Evolutionary conservation across 2,797 vertebrate genomes (phyloP).

Genomic region (Alca torda): DNA sequence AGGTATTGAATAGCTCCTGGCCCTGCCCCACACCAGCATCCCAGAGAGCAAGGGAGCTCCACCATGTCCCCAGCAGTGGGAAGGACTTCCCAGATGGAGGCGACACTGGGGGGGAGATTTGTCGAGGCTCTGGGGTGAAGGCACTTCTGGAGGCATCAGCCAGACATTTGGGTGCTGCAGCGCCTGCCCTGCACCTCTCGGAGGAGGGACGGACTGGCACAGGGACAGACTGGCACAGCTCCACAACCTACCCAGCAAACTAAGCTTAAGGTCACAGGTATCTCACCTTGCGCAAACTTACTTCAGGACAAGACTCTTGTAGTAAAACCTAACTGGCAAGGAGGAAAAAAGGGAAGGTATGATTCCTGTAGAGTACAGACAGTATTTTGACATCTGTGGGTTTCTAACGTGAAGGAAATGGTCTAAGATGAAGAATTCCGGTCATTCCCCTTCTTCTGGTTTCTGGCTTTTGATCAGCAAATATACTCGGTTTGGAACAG

Average conservation of each 20-base stretch:
- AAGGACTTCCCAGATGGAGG: background rate
- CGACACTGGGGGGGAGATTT: background rate
- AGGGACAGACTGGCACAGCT: accelerated
- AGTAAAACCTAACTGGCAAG: background rate
- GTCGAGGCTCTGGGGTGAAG: background rate
- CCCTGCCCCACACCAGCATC: background rate
- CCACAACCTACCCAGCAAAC: background rate
- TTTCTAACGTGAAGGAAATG: background rate
- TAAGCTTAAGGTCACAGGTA: background rate
- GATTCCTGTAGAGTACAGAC: background rate
- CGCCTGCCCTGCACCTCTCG: accelerated
- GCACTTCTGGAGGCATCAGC: background rate
- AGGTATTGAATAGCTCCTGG: background rate
- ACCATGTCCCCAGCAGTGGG: background rate
- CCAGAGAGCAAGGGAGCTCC: background rate
- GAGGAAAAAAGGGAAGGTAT: background rate
- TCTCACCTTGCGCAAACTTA: background rate
- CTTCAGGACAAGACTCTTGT: background rate
- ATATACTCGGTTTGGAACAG: background rate
- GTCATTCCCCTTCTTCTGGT: background rate
- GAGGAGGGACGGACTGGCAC: background rate
- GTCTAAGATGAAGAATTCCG: accelerated
- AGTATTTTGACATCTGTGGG: accelerated
- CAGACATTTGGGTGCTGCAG: no score
- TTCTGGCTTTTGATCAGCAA: background rate